Evolutionary conservation across 1,140 invertebrate species (phyloP).

Genomic region (Mycetomoellerius zeteki): DNA sequence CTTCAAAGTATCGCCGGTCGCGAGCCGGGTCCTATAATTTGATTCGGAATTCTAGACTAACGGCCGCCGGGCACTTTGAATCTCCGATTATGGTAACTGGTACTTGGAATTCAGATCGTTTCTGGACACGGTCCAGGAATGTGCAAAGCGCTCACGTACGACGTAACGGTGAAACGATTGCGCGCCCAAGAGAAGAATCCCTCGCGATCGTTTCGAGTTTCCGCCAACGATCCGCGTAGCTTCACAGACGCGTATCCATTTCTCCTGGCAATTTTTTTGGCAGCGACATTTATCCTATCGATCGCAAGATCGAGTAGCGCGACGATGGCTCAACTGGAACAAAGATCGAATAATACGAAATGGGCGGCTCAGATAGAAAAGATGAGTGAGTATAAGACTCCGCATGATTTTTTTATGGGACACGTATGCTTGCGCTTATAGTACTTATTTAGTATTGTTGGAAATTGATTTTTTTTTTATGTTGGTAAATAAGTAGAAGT

Average conservation of each 20-base stretch:
- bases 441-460: not conserved
- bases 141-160: slow-evolving; percentile 61
- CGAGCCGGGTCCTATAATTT: slow-evolving; percentile 27
- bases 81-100: slow-evolving; percentile 40
- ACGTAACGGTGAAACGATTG: slow-evolving; percentile 73
- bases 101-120: slow-evolving; percentile 71
- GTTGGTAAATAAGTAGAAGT: not conserved
- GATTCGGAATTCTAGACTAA: slow-evolving; percentile 52
- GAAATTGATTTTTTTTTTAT: slow-evolving; percentile 12
- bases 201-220: slow-evolving; percentile 37
- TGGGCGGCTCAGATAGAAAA: not conserved
- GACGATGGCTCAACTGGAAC: not conserved
- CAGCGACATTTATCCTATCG: slow-evolving; percentile 19
- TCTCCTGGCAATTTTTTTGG: not conserved
- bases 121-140: slow-evolving; percentile 76
- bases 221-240: not conserved
- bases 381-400: slow-evolving; percentile 58
- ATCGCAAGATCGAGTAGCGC: not conserved
- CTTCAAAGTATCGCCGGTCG: slow-evolving; percentile 12
- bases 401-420: slow-evolving; percentile 5
- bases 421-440: not conserved
- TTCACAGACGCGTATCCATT: not conserved
- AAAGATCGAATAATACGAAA: not conserved
- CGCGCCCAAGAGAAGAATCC: slow-evolving; percentile 47
- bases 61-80: slow-evolving; percentile 42